These are phyloP conservation scores for Calyptomena viridis DNA, from an alignment of 2,113 vertebrate genomes.

Conservation along the genomic window DNA sequence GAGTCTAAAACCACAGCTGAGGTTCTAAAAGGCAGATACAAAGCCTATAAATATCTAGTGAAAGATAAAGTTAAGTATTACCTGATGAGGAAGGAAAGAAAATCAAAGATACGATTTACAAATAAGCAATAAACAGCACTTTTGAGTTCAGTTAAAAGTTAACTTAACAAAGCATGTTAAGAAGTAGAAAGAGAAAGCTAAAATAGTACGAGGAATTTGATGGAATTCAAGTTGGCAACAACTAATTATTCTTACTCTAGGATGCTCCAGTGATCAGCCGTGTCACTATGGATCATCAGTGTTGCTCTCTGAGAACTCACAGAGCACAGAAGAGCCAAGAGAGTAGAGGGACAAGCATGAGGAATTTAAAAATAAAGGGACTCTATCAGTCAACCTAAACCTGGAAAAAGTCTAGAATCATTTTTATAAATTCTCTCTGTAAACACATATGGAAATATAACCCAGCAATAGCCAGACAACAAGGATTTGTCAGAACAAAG, in stretches of 20 bases:
- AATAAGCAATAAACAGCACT: neutral
- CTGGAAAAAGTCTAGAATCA: neutral
- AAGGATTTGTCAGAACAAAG: neutral
- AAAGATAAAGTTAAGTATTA: neutral
- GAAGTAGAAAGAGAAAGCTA: neutral
- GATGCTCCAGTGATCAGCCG: neutral
- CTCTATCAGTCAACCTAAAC: neutral
- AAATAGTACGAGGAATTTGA: neutral
- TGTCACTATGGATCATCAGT: rapidly evolving
- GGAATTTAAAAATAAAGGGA: neutral
- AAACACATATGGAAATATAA: neutral
- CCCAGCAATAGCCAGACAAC: neutral
- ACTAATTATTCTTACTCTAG: neutral
- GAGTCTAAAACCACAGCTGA: neutral
- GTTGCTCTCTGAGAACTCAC: neutral
- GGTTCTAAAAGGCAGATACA: neutral
- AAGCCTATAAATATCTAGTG: neutral
- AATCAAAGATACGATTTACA: neutral
- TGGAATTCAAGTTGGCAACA: neutral
- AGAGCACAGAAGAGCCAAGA: neutral
- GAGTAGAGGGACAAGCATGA: neutral
- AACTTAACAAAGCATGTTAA: neutral
- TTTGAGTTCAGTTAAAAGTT: neutral
- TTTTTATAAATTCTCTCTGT: neutral
- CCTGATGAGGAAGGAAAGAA: neutral